Evolutionary conservation across 2,888 invertebrate species (phyloP), one percentile per base, ranked within the genome.

Genomic region (Cyaniris semiargus): DNA sequence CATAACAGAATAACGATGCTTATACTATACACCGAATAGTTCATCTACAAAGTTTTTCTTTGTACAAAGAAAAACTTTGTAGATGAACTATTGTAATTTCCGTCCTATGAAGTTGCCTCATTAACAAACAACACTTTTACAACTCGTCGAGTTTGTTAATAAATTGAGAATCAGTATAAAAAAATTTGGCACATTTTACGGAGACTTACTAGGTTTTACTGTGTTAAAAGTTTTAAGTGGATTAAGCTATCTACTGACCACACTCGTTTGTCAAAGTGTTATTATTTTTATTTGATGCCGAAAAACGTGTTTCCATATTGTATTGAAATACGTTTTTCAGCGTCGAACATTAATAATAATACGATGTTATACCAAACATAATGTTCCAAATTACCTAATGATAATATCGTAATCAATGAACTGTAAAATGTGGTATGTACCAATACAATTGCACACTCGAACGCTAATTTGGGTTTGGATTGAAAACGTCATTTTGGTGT

Each of bases 71-170:
- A 66, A 27, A 66, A 27, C 66, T 66, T 66, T 15, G 15, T 7
- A 31, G 23, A 31, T 66, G 27, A 27, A 27, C 27, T 31, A 66
- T 27, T 6, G 31, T 66, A 31, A 66, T 66, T 66, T 31, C 66
- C 27, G 15, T 66, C 27, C 66, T 27, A 31, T 15, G 18, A 66
- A 66, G 66, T 66, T 66, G 4, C 27, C 15, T 31, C 66, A 66
- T 66, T 66, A 66, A 27, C 66, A 66, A 66, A 66, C 66, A 66
- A 66, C 27, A 66, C 66, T 66, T 66, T 66, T 15, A 27, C 66
- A 66, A 66, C 66, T 66, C 66, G 66, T 66, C 66, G 27, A 15
- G 27, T 66, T 66, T 31, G 13, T 66, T 31, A 27, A 27, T 27
- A 66, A 66, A 66, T 31, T 31, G 6, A 27, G 15, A 66, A 27